phyloP scores from a whole-genome alignment of 2,888 invertebrate genomes.

The Hyles lineata region DNA sequence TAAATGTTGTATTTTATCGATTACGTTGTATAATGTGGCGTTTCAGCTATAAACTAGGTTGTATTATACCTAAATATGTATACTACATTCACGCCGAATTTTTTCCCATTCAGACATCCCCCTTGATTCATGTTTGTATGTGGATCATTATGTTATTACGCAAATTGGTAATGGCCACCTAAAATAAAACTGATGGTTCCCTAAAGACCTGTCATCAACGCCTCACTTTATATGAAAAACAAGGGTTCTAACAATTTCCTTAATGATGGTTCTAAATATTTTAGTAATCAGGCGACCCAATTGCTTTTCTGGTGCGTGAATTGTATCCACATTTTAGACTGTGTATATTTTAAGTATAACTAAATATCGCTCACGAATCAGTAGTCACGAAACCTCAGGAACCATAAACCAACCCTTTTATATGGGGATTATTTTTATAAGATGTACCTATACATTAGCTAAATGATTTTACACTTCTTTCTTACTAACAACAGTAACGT shows the following conservation, averaged over 20 bases:
- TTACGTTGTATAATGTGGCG: constrained; percentile 42
- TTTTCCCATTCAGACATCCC: background rate
- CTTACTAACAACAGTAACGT: too few species aligned
- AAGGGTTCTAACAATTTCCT: background rate
- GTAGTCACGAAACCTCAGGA: too few species aligned
- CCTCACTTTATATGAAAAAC: background rate
- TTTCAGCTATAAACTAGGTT: background rate
- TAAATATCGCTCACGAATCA: too few species aligned
- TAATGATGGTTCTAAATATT: background rate
- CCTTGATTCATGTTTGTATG: background rate
- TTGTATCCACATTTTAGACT: background rate
- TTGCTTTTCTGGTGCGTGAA: background rate
- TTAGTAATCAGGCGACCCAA: background rate
- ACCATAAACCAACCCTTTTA: too few species aligned
- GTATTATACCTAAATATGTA: background rate
- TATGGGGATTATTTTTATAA: too few species aligned
- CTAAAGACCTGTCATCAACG: background rate
- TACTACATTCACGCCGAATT: background rate
- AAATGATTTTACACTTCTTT: too few species aligned
- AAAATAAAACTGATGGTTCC: background rate
- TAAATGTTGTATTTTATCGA: constrained; percentile 60
- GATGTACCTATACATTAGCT: too few species aligned
- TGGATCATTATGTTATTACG: constrained; percentile 3
- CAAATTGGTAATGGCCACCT: background rate
- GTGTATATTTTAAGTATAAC: too few species aligned